A percentile compares a stretch with the other conserved stretches of the same genome.
Evolutionary conservation across 2,113 vertebrate genomes (phyloP).

Genomic region (Notiomystis cincta): DNA sequence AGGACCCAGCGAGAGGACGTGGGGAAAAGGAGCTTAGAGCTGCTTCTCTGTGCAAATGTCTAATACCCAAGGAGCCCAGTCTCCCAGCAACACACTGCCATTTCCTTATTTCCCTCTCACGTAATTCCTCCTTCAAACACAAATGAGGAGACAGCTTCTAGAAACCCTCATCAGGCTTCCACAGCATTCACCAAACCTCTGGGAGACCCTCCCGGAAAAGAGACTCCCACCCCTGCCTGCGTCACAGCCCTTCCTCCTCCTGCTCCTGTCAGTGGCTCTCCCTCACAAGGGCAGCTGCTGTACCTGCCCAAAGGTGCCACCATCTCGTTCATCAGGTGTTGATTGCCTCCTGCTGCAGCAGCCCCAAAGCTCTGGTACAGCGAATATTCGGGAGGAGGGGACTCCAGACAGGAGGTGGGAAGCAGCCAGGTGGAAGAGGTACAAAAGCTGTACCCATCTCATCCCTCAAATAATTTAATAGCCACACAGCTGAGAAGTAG

Average conservation of each 20-base stretch:
- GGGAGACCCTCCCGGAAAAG: neutral
- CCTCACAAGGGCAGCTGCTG: neutral
- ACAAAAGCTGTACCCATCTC: too few species aligned
- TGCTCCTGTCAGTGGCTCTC: neutral
- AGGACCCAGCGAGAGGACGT: fast-evolving
- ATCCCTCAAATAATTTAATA: neutral
- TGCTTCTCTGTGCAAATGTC: neutral
- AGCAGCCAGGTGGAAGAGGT: neutral
- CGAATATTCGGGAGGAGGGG: neutral
- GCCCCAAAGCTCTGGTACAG: constrained; percentile 2
- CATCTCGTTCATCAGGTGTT: neutral
- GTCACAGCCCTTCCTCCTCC: neutral
- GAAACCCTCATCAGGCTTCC: neutral
- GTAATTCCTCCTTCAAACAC: neutral
- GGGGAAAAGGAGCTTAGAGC: neutral
- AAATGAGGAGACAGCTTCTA: neutral
- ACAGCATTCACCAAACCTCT: neutral
- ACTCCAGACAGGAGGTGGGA: neutral
- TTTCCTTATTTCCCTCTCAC: neutral
- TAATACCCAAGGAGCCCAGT: neutral
- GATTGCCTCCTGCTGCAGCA: neutral
- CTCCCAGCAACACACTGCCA: neutral
- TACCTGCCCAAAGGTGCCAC: neutral
- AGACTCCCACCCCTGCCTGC: fast-evolving
- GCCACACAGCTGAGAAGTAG: neutral